A percentile compares a stretch with the other conserved stretches of the same genome.
Conservation (phyloP, 2,888 invertebrate species). For the Andricus quercusramuli region DNA sequence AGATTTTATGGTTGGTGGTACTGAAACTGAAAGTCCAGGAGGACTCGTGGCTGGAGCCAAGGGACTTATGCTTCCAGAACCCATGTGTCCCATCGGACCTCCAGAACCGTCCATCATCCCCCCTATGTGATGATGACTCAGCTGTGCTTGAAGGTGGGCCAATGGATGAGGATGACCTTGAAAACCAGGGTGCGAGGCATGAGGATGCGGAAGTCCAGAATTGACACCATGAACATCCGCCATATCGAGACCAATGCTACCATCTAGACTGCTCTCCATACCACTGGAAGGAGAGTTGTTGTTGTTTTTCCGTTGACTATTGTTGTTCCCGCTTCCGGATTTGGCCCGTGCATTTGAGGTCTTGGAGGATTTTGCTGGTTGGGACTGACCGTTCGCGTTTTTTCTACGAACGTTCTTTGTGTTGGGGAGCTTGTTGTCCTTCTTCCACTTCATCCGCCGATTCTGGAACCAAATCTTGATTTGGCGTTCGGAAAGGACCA, state of each 20-base stretch:
- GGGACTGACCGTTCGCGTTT: conserved; percentile 78
- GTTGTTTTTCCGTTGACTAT: conserved; percentile 85
- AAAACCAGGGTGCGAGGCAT: conserved; percentile 68
- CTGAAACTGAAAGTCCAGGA: conserved; percentile 69
- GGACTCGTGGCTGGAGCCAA: conserved; percentile 73
- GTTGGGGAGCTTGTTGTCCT: conserved; percentile 93
- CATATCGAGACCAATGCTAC: conserved; percentile 71
- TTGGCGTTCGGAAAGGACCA: conserved; percentile 94
- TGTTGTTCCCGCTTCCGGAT: conserved; percentile 79
- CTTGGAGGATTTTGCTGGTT: conserved; percentile 67
- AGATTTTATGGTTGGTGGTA: conserved; percentile 86
- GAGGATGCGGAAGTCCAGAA: conserved; percentile 57
- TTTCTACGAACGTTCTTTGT: conserved; percentile 87
- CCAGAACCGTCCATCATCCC: conserved; percentile 75
- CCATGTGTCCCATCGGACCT: conserved; percentile 71
- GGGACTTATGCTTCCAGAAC: conserved; percentile 75
- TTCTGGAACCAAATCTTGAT: conserved; percentile 95
- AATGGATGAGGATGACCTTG: conserved; percentile 78
- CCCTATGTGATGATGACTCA: conserved; percentile 75
- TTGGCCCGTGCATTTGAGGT: conserved; percentile 51
- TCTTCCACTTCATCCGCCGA: conserved; percentile 92
- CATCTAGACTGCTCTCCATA: conserved; percentile 73
- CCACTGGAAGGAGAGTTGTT: conserved; percentile 77
- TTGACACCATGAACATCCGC: conserved; percentile 71
- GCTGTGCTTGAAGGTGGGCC: conserved; percentile 78